phyloP scores from a whole-genome alignment of 2,888 invertebrate species.

The Xylocampa areola region DNA sequence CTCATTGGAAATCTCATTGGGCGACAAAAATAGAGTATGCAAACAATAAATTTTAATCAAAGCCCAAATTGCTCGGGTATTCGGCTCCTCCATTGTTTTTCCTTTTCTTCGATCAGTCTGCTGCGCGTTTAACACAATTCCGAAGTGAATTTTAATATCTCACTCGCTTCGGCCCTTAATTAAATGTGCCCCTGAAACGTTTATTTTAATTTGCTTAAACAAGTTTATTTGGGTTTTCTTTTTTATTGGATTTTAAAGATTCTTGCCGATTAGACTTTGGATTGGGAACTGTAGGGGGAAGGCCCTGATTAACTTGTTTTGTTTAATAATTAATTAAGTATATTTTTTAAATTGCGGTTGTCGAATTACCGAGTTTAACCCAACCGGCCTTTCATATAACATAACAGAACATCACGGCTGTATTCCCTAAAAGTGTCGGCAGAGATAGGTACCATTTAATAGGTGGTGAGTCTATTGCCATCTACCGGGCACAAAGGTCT shows the following conservation, averaged over 20 bases:
- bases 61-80: constrained; percentile 75
- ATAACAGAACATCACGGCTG: too few relatives aligned
- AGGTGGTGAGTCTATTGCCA: too few relatives aligned
- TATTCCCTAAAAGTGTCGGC: too few relatives aligned
- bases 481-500: too few relatives aligned
- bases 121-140: constrained; percentile 66
- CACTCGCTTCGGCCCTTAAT: constrained; percentile 60
- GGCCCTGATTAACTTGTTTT: too few relatives aligned
- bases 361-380: too few relatives aligned
- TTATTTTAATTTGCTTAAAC: constrained; percentile 46
- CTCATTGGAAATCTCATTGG: constrained; percentile 59
- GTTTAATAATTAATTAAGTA: too few relatives aligned
- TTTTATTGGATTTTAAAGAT: constrained; percentile 5
- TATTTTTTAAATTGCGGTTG: too few relatives aligned
- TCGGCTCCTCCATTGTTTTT: constrained; percentile 72
- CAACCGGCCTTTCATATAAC: too few relatives aligned
- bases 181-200: constrained; percentile 44
- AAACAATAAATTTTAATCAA: constrained; percentile 84
- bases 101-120: constrained; percentile 64
- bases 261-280: constrained; percentile 1
- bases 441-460: too few relatives aligned
- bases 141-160: constrained; percentile 71
- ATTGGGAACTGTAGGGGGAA: too few relatives aligned
- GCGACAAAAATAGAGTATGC: constrained; percentile 69
- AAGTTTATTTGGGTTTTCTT: constrained; percentile 34